Evolutionary conservation across 2,797 vertebrate genomes (phyloP).

Genomic region (Paguma larvata): DNA sequence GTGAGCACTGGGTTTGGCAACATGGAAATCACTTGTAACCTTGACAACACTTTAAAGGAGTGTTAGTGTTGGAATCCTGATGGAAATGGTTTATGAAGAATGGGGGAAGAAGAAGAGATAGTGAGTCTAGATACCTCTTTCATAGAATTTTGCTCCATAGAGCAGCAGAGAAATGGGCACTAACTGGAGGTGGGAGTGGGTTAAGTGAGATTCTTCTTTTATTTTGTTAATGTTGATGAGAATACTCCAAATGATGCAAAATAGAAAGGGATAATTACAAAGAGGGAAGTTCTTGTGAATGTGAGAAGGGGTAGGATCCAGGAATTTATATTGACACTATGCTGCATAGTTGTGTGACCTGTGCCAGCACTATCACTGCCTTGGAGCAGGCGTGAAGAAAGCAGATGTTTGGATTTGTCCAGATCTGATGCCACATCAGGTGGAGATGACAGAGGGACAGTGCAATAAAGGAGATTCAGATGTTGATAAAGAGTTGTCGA

Average conservation of each 20-base stretch:
- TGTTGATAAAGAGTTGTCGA: background rate
- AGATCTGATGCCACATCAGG: background rate
- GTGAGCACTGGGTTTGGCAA: background rate
- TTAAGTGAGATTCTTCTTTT: background rate
- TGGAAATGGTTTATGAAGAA: background rate
- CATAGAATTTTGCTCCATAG: background rate
- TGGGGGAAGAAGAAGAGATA: background rate
- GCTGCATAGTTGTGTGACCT: background rate
- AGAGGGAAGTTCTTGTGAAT: background rate
- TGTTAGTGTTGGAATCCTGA: background rate
- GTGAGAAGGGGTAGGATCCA: background rate
- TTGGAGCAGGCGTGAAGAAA: background rate
- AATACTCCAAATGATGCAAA: constrained; percentile 8
- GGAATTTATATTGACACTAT: background rate
- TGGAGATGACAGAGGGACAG: background rate
- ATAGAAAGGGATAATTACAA: background rate
- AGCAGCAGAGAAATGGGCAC: background rate
- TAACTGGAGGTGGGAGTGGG: background rate
- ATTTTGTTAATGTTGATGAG: background rate
- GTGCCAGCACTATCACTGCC: background rate
- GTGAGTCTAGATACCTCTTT: background rate
- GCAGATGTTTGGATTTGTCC: background rate
- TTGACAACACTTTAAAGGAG: background rate
- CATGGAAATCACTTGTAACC: background rate
- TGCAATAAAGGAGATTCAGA: background rate